phyloP scores from a whole-genome alignment of 2,888 invertebrate species.

The Agriopis aurantiaria region DNA sequence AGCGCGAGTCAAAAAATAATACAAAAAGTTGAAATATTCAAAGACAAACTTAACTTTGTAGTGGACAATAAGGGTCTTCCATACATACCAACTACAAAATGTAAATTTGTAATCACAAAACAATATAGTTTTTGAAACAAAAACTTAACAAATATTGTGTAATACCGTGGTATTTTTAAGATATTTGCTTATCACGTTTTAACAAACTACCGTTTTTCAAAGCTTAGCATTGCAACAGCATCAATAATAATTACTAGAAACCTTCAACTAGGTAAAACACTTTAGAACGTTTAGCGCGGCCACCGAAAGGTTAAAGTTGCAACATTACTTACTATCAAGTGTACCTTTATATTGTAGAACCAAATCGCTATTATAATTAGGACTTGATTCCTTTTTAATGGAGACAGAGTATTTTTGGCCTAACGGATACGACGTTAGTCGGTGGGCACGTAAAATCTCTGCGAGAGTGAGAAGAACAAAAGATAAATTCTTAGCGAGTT shows the following conservation, averaged over 20 bases:
- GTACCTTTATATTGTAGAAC: slow-evolving; percentile 3
- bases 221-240: slow-evolving; percentile 20
- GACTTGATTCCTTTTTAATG: neutral
- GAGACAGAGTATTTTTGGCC: neutral
- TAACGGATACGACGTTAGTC: neutral
- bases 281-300: slow-evolving; percentile 30
- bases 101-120: too few species aligned
- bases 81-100: too few species aligned
- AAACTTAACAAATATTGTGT: too few species aligned
- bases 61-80: too few species aligned
- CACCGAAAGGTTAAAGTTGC: slow-evolving; percentile 38
- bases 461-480: too few species aligned
- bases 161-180: too few species aligned
- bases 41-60: too few species aligned
- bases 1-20: too few species aligned
- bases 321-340: slow-evolving; percentile 26
- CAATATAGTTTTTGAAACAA: too few species aligned
- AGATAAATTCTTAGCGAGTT: neutral
- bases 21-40: too few species aligned
- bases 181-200: neutral
- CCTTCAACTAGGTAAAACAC: slow-evolving; percentile 42
- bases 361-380: neutral
- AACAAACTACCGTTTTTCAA: slow-evolving; percentile 14
- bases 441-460: too few species aligned
- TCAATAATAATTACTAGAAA: slow-evolving; percentile 34